Percentiles rank a stretch among this genome's conserved stretches.
Conservation (phyloP, 2,888 invertebrate genomes). For the Cantharis rustica region DNA sequence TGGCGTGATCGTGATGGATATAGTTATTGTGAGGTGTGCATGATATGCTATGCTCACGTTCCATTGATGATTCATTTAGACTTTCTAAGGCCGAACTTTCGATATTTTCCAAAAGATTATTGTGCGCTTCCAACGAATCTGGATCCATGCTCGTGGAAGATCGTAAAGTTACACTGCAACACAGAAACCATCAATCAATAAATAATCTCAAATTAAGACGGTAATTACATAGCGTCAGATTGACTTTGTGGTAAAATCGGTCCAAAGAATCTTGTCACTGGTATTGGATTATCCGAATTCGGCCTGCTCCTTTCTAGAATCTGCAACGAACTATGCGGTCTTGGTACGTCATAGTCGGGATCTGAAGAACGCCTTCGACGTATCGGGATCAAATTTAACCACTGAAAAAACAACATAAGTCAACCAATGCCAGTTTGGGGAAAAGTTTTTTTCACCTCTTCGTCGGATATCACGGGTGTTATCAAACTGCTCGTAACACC, state of each 20-base stretch:
- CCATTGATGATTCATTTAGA: not conserved
- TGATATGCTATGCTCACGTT: conserved; percentile 4
- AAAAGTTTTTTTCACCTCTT: conserved; percentile 43
- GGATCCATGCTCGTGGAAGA: conserved; percentile 48
- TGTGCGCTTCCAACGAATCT: conserved; percentile 48
- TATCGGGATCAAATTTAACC: conserved; percentile 46
- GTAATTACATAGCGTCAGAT: not conserved
- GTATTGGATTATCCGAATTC: conserved; percentile 41
- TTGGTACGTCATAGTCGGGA: conserved; percentile 58
- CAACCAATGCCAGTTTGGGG: not conserved
- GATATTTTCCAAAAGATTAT: not conserved
- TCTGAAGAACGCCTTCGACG: conserved; percentile 50
- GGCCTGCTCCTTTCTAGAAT: conserved; percentile 30
- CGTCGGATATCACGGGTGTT: conserved; percentile 43
- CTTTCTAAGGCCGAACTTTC: not conserved
- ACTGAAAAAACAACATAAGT: conserved; percentile 39
- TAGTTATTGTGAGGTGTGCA: conserved; percentile 37
- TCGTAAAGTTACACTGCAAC: conserved; percentile 23
- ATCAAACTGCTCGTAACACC: conserved; percentile 52
- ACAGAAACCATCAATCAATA: conserved; percentile 2
- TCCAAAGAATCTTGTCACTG: conserved; percentile 53
- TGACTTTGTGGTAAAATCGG: conserved; percentile 37
- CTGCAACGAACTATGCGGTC: conserved; percentile 53
- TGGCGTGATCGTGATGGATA: not conserved
- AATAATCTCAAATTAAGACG: not conserved